Conservation (phyloP, 2,113 vertebrate species). For the Xenopus tropicalis region DNA sequence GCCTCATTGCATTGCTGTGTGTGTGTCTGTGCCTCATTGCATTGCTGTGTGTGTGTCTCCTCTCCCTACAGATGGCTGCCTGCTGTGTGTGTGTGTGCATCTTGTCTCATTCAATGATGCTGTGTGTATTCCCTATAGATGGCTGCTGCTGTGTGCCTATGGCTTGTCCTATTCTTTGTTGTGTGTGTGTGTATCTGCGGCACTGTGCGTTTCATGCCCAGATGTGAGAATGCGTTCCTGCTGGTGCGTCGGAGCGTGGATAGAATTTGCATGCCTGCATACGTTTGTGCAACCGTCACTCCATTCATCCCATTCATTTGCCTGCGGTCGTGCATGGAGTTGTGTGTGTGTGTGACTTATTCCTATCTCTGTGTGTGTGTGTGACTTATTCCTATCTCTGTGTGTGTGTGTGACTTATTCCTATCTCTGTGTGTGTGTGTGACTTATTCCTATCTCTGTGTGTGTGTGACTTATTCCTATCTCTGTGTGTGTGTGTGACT, state of each 20-base stretch:
- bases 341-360: background rate
- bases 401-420: background rate
- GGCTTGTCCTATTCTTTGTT: too few species aligned
- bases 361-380: background rate
- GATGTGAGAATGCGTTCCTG: background rate
- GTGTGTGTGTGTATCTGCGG: background rate
- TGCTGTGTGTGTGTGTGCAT: too few species aligned
- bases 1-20: too few species aligned
- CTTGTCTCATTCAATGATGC: too few species aligned
- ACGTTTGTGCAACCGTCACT: conserved; percentile 1
- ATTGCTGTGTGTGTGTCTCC: too few species aligned
- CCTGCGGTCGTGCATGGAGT: background rate
- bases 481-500: background rate
- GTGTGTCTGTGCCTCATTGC: too few species aligned
- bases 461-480: background rate
- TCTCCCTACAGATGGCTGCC: too few species aligned
- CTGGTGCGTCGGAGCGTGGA: background rate
- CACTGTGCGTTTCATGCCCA: background rate
- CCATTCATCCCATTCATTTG: conserved; percentile 16
- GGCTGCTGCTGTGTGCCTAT: too few species aligned
- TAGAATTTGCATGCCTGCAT: conserved; percentile 1
- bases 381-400: too few species aligned
- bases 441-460: too few species aligned
- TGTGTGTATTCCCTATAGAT: too few species aligned
- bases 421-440: background rate